Evolutionary conservation across 2,113 vertebrate genomes (phyloP), one percentile per base, ranked within the genome.

Genomic region (Actenoides lindsayi): DNA sequence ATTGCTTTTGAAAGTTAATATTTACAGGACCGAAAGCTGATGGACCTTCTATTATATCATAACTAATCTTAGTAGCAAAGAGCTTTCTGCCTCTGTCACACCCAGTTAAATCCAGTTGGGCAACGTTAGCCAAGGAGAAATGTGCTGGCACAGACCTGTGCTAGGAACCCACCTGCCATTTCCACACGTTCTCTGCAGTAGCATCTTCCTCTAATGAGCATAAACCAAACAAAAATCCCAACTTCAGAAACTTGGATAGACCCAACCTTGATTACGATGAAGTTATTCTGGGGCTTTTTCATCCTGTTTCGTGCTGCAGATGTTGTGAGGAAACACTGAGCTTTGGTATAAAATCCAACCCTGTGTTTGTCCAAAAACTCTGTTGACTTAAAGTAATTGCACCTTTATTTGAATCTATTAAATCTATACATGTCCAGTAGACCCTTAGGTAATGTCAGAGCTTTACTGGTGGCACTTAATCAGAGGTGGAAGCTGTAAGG

Each of bases 51-150:
- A 1, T 81, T 77, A 25, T 86, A 37, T 78, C 63, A 15, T 93
- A 51, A 62, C 20, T 71, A 64, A 78, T 94, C 59, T 88, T 74
- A 83, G 50, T 2, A 27, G n/a, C 28, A 30, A 80, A 83, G 86
- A 88, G n/a, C 42, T 93, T 92, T 93, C 56, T 85, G 68, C 39
- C 60, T 93, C 76, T 96, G 91, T 93, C 80, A 84, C 56, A 71
- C 62, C 25, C 20, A 10, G 63, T 90, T 89, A 92, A 62, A 89
- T 95, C 74, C 71, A 37, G 46, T 70, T 70, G 90, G 87, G 79
- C 39, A 62, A 3, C 16, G n/a, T 78, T 50, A 89, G 59, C 82
- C 78, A 62, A 65, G 62, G 81, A 65, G 54, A 90, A 80, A 14
- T 23, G 54, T 0, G 1, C 21, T 73, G 62, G 25, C 83, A 85